Conservation (phyloP, 2,113 vertebrate species). For the Neogobius melanostomus region DNA sequence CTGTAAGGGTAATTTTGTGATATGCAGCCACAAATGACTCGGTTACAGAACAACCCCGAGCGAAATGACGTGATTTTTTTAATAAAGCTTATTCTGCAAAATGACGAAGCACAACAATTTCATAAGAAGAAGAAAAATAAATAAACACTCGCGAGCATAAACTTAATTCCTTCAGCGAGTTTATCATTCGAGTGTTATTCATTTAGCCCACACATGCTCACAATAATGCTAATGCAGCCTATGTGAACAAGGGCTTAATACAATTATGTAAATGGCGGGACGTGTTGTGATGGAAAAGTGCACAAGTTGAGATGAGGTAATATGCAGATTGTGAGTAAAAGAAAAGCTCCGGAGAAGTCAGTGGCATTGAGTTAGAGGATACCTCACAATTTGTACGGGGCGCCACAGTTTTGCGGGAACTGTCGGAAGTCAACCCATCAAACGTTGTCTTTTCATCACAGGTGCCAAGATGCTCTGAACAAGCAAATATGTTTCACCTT, state of each 20-base stretch:
- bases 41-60: background rate
- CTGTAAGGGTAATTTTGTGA: background rate
- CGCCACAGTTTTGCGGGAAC: too few species aligned
- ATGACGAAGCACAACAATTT: background rate
- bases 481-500: background rate
- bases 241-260: background rate
- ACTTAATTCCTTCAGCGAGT: background rate
- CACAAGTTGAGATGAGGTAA: background rate
- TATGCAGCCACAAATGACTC: background rate
- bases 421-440: too few species aligned
- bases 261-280: background rate
- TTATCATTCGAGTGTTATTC: background rate
- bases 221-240: background rate
- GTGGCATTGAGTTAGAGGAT: too few species aligned
- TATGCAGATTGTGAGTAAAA: background rate
- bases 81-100: background rate
- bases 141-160: background rate
- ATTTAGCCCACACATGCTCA: background rate
- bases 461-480: too few species aligned
- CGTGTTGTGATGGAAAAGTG: background rate
- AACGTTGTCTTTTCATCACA: too few species aligned
- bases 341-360: too few species aligned
- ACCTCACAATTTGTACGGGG: too few species aligned
- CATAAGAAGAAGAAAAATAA: background rate
- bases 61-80: conserved; percentile 12